Evolutionary conservation across 2,113 vertebrate genomes (phyloP).

Genomic region (Anthoscopus minutus): DNA sequence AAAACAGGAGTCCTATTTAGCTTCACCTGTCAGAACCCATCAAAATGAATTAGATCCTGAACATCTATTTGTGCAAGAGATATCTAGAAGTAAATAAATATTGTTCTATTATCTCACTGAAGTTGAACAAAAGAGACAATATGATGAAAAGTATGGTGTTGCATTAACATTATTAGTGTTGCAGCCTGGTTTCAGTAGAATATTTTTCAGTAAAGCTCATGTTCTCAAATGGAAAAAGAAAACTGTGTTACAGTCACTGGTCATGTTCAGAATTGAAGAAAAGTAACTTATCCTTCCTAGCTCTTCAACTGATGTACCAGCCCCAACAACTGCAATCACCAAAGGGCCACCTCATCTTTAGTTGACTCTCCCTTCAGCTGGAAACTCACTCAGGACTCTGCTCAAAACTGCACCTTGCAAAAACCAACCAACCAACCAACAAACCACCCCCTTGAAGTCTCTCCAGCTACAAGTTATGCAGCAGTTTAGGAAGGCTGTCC

Average conservation of each 20-base stretch:
- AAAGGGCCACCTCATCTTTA: neutral
- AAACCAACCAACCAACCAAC: neutral
- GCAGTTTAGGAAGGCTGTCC: neutral
- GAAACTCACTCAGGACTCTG: neutral
- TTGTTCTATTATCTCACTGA: neutral
- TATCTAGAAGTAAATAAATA: neutral
- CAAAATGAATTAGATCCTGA: neutral
- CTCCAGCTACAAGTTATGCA: neutral
- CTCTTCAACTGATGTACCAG: neutral
- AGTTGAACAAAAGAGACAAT: neutral
- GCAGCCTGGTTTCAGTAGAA: neutral
- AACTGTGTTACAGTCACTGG: neutral
- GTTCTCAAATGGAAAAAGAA: neutral
- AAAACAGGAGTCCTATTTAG: neutral
- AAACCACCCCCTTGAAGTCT: neutral
- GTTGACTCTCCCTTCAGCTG: neutral
- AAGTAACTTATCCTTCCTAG: neutral
- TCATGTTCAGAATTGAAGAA: neutral
- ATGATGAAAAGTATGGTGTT: neutral
- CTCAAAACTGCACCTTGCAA: neutral
- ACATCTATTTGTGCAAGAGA: neutral
- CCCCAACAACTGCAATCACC: neutral
- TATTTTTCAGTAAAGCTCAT: neutral
- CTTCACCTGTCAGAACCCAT: neutral
- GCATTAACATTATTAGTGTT: neutral